Percentiles rank a stretch among this genome's conserved stretches.
phyloP scores from a whole-genome alignment of 2,888 invertebrate genomes.

The Carpatolechia fugitivella region DNA sequence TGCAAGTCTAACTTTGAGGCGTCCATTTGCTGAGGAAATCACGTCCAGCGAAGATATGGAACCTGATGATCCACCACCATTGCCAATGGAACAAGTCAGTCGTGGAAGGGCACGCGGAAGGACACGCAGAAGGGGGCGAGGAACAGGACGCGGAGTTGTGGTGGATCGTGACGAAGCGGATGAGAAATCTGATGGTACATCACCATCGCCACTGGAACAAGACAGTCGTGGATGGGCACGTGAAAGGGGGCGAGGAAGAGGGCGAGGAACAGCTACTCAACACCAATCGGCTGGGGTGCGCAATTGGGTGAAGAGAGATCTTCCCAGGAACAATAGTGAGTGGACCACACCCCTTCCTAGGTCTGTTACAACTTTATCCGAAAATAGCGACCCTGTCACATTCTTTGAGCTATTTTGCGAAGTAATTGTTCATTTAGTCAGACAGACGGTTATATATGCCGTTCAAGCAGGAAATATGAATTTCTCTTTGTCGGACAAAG shows the following conservation, averaged over 20 bases:
- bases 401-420: constrained; percentile 19
- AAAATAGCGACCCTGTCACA: background rate
- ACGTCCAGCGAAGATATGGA: constrained; percentile 7
- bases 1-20: constrained; percentile 10
- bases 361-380: background rate
- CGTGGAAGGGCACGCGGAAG: background rate
- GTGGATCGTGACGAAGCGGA: background rate
- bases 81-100: background rate
- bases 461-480: constrained; percentile 22
- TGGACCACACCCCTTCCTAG: background rate
- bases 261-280: background rate
- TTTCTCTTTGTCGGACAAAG: constrained; percentile 21
- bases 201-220: too few species aligned
- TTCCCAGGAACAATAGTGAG: background rate
- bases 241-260: background rate
- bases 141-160: background rate
- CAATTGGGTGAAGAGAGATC: background rate
- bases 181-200: background rate
- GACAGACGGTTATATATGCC: constrained; percentile 21
- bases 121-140: background rate
- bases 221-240: background rate
- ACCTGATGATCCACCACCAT: background rate
- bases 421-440: constrained; percentile 12
- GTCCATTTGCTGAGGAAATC: constrained; percentile 9
- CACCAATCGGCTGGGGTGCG: constrained; percentile 4